Percentiles rank a stretch among this genome's conserved stretches.
phyloP scores from a whole-genome alignment of 1,140 invertebrate species.

The Probaryconus sp. region DNA sequence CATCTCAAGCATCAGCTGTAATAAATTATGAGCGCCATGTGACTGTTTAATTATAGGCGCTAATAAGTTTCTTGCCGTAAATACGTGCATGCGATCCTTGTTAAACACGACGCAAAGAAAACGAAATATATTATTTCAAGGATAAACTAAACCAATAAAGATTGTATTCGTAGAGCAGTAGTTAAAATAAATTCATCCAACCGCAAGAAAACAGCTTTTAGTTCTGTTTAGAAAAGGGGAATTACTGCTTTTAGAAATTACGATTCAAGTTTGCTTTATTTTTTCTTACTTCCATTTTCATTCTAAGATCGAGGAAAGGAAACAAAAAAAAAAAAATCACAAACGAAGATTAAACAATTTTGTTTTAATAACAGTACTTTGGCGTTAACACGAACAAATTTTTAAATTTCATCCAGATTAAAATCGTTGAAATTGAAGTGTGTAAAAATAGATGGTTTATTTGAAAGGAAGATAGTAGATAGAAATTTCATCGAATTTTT shows the following conservation, averaged over 20 bases:
- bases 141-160: constrained; percentile 23
- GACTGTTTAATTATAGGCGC: constrained; percentile 35
- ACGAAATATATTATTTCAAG: constrained; percentile 11
- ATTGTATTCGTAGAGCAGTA: constrained; percentile 9
- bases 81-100: too few species aligned
- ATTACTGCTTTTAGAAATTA: too few species aligned
- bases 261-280: too few species aligned
- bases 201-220: too few species aligned
- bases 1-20: not conserved
- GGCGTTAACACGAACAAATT: too few species aligned
- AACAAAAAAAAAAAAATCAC: constrained; percentile 6
- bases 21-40: constrained; percentile 25
- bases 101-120: too few species aligned
- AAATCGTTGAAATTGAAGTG: too few species aligned
- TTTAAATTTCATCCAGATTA: too few species aligned
- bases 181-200: constrained; percentile 3
- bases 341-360: too few species aligned
- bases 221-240: too few species aligned
- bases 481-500: constrained; percentile 18
- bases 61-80: constrained; percentile 1
- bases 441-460: constrained; percentile 10
- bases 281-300: too few species aligned
- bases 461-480: constrained; percentile 23
- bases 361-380: too few species aligned
- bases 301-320: not conserved